A percentile compares a stretch with the other conserved stretches of the same genome.
Evolutionary conservation across 2,113 vertebrate genomes (phyloP).

Genomic region (Balaeniceps rex): DNA sequence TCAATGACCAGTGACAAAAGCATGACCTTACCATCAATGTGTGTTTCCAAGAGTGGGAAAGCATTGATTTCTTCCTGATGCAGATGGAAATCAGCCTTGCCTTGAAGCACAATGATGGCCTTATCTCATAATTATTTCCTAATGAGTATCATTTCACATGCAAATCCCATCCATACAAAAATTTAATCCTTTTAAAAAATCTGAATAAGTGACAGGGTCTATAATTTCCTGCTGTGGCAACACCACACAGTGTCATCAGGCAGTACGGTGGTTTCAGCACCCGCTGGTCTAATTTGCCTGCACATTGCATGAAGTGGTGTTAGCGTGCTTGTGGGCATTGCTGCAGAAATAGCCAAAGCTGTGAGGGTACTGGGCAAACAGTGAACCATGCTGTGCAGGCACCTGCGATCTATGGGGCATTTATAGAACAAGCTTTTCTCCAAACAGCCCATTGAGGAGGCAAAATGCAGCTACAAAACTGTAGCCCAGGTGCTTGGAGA

Average conservation of each 20-base stretch:
- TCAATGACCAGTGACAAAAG: neutral
- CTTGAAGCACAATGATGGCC: neutral
- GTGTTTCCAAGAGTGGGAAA: neutral
- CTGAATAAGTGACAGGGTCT: neutral
- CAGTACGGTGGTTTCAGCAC: neutral
- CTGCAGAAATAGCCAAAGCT: neutral
- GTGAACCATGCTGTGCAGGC: neutral
- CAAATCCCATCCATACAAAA: constrained; percentile 15
- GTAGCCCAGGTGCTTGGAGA: neutral
- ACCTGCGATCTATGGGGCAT: neutral
- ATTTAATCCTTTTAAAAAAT: constrained; percentile 21
- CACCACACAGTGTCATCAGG: neutral
- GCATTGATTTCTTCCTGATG: neutral
- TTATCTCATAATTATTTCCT: constrained; percentile 24
- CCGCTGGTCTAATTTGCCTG: neutral
- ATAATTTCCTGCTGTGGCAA: constrained; percentile 31
- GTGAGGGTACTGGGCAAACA: neutral
- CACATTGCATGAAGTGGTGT: neutral
- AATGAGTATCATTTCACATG: constrained; percentile 45
- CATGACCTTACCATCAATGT: too few species aligned
- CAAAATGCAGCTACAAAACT: neutral
- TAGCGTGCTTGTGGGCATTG: neutral
- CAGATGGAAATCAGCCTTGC: neutral
- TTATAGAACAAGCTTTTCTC: neutral
- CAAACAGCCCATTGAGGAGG: neutral